A percentile compares a stretch with the other conserved stretches of the same genome.
phyloP scores from a whole-genome alignment of 2,113 vertebrate species.

The Gymnobelideus leadbeateri region DNA sequence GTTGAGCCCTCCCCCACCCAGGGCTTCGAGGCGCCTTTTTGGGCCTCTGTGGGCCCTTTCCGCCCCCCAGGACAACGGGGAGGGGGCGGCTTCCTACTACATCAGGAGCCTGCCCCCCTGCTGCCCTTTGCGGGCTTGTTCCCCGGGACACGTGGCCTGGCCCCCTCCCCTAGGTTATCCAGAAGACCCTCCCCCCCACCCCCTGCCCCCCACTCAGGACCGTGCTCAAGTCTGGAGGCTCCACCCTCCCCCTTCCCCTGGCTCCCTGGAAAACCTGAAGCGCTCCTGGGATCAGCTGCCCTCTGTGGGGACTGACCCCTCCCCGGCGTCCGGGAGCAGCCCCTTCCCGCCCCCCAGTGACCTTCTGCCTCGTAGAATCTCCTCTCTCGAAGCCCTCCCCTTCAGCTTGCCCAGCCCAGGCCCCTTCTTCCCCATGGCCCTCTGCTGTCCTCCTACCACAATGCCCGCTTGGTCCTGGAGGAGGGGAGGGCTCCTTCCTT shows the following conservation, averaged over 20 bases:
- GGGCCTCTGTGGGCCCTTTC: neutral
- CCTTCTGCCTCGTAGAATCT: slow-evolving; percentile 68
- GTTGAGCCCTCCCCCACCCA: slow-evolving; percentile 29
- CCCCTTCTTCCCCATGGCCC: slow-evolving; percentile 9
- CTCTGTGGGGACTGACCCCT: slow-evolving; percentile 69
- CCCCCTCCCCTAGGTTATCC: slow-evolving; percentile 9
- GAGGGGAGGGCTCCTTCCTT: slow-evolving; percentile 10
- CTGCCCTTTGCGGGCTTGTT: slow-evolving; percentile 39
- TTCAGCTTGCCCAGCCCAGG: neutral
- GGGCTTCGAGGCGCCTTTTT: neutral
- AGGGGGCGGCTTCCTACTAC: slow-evolving; percentile 44
- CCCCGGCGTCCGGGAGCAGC: slow-evolving; percentile 61
- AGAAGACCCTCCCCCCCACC: neutral
- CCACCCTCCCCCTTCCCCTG: slow-evolving; percentile 64
- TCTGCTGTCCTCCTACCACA: slow-evolving; percentile 25
- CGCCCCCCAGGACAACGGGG: neutral
- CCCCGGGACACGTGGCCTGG: slow-evolving; percentile 58
- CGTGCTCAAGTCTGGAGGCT: slow-evolving; percentile 33
- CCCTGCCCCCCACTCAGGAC: slow-evolving; percentile 39
- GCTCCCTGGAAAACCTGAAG: slow-evolving; percentile 61
- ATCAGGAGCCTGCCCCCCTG: slow-evolving; percentile 44
- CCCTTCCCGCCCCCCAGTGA: slow-evolving; percentile 61
- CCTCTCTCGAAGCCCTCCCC: neutral
- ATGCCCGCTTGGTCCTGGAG: slow-evolving; percentile 5
- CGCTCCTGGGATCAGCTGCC: slow-evolving; percentile 70